Evolutionary conservation across 2,797 vertebrate genomes (phyloP), one percentile per base, ranked within the genome.

Genomic region (Vireo griseus): DNA sequence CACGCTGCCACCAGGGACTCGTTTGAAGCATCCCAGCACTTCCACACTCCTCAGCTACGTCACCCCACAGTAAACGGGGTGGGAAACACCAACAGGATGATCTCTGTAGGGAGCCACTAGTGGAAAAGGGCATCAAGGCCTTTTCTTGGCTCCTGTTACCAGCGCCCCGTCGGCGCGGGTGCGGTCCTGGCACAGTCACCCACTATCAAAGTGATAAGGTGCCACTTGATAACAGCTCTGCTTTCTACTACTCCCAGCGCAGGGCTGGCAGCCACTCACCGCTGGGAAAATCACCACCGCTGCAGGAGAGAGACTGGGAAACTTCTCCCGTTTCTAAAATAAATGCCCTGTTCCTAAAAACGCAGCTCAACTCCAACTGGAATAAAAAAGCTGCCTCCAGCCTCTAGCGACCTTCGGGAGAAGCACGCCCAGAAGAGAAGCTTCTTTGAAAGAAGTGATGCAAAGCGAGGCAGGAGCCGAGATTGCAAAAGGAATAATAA

Each of bases 361-460:
- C 0, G 21, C 82, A 8, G 61, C 9, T 33, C 50, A 24, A 2
- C 51, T 69, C 51, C 35, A 31, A 48, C 3, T 0, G 37, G 29
- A 52, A 44, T 4, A 26, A 24, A 76, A 40, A 50, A 83, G 55
- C 68, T 16, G 45, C 76, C 83, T 47, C 79, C 73, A 93, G 91
- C 82, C 88, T 79, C 67, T 37, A 67, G 71, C 16, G 37, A 80
- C 26, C 61, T 54, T 16, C 10, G 68, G 80, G 84, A 76, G 74
- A 68, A 90, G 79, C 79, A 71, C 52, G 50, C 58, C 79, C 73
- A 65, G 55, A 47, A 65, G 1, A 66, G 52, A 75, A 72, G 39
- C 77, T 83, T 63, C 87, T 92, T 89, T 79, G 50, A 92, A 91
- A 79, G 35, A 54, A 92, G 16, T 1, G 84, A 87, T 91, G 81